Percentiles rank a stretch among this genome's conserved stretches.
phyloP scores from a whole-genome alignment of 1,140 invertebrate species.

The Cydia splendana region DNA sequence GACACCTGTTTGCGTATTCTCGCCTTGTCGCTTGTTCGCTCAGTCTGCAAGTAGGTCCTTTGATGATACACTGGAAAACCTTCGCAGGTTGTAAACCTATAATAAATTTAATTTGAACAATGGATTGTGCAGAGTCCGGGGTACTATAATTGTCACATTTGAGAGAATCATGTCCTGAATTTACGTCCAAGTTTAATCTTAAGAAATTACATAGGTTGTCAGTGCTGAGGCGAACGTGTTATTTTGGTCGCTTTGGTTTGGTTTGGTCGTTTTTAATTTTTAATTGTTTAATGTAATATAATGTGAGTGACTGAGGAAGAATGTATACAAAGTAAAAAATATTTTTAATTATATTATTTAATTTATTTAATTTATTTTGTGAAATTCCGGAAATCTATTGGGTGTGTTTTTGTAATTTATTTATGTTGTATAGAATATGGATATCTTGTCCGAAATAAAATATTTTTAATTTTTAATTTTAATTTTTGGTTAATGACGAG shows the following conservation, averaged over 20 bases:
- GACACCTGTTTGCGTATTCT: conserved; percentile 80
- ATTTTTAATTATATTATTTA: no score
- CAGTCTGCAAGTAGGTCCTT: conserved; percentile 67
- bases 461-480: no score
- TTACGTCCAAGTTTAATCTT: not conserved
- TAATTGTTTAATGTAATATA: no score
- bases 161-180: not conserved
- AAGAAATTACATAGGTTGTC: not conserved
- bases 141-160: not conserved
- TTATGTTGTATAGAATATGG: no score
- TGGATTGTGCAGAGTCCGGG: not conserved
- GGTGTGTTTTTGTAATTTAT: no score
- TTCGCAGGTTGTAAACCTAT: not conserved
- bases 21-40: conserved; percentile 64
- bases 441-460: no score
- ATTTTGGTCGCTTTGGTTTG: not conserved
- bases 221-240: not conserved
- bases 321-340: no score
- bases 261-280: no score
- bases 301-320: no score
- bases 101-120: not conserved
- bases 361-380: no score
- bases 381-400: no score
- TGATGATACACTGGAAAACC: conserved; percentile 44
- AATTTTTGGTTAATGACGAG: not conserved